Evolutionary conservation across 2,797 vertebrate species (phyloP), one percentile per base, ranked within the genome.

Genomic region (Thunnus albacares): DNA sequence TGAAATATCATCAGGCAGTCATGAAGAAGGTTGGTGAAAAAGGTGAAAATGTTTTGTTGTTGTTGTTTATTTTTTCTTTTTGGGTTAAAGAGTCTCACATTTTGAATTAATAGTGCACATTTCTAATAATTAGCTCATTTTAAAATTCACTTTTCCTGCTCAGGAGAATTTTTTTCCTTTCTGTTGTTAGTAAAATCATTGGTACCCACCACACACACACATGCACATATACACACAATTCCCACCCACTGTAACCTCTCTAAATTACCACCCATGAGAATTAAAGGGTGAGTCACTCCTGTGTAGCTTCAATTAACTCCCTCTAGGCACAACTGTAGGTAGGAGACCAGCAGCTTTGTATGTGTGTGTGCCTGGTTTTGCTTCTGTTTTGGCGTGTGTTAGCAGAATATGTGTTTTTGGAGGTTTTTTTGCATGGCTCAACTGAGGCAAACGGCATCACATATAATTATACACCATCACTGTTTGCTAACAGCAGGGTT

Each of bases 221-320:
- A 79, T 47, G 71, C 52, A 62, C 52, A 51, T 1, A 13, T 4
- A 5, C 67, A 28, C 52, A 24, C 52, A 53, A 13, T 77, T 51
- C 64, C 71, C 88, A 35, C 82, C 80, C 76, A 84, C 78, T 71
- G 74, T 78, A 82, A 84, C 86, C 71, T 84, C 77, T 69, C 68
- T 76, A 79, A 89, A 90, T 90, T 87, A 83, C 81, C 85, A 86
- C 85, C 82, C 75, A 49, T 80, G 80, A 84, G 86, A 90, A 84
- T 86, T 83, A 86, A 64, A 70, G 82, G 82, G 66, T 92, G 89
- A 92, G 79, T 92, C 90, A 89, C 65, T 79, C 43, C 79, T 76
- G 52, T 61, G 72, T 81, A 71, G 82, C 81, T 71, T 88, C 82
- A 83, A 81, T 85, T 80, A 84, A 85, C 63, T 89, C 88, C 87